phyloP scores from a whole-genome alignment of 2,888 invertebrate genomes.

The Autographa gamma region DNA sequence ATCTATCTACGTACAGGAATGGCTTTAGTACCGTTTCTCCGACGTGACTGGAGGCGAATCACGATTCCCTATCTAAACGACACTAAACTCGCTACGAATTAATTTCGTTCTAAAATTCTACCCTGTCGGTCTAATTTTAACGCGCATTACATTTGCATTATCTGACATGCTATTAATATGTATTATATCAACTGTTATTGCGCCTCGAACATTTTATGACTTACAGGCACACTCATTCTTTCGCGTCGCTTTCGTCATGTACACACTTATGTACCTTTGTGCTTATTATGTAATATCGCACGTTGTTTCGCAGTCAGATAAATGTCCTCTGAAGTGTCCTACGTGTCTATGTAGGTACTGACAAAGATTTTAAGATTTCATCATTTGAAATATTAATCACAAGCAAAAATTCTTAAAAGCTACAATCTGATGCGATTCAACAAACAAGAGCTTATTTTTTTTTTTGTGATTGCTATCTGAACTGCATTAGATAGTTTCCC shows the following conservation, averaged over 20 bases:
- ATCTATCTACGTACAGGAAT: constrained; percentile 35
- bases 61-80: constrained; percentile 56
- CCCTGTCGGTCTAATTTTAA: constrained; percentile 35
- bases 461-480: constrained; percentile 17
- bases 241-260: constrained; percentile 10
- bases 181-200: constrained; percentile 34
- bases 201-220: constrained; percentile 34
- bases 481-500: constrained; percentile 14
- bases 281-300: neutral
- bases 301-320: neutral
- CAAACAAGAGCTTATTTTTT: constrained; percentile 11
- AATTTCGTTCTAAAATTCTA: constrained; percentile 28
- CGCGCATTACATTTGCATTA: constrained; percentile 36
- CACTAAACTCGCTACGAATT: constrained; percentile 34
- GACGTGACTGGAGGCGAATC: constrained; percentile 59
- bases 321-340: neutral
- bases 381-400: neutral
- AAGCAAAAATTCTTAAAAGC: neutral
- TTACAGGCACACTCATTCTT: constrained; percentile 25
- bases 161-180: constrained; percentile 41
- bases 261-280: constrained; percentile 5
- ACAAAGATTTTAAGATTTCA: neutral
- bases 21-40: constrained; percentile 58
- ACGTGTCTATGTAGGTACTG: neutral
- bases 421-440: neutral